Evolutionary conservation across 37 sponge, comb jelly and placozoan species (phyloP), one percentile per base, ranked within the genome.

Genomic region (Chondrilla cf. caribensis): DNA sequence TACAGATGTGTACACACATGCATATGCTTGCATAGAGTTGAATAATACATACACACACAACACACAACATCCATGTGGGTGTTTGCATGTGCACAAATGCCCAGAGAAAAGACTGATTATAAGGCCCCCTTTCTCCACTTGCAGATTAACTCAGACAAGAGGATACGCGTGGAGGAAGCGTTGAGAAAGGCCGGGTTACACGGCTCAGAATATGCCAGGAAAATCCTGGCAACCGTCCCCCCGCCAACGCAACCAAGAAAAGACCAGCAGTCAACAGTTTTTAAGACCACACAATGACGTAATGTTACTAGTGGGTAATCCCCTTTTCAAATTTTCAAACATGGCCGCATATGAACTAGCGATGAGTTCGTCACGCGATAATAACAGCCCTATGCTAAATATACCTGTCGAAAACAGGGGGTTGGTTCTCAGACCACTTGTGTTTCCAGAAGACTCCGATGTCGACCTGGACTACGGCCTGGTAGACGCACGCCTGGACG

Each of bases 101-200:
- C n/a, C n/a, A n/a, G n/a, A n/a, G n/a, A n/a, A n/a, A n/a, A n/a
- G n/a, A n/a, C n/a, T n/a, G n/a, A n/a, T n/a, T n/a, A n/a, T n/a
- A n/a, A n/a, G n/a, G n/a, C n/a, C n/a, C n/a, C n/a, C n/a, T n/a
- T n/a, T n/a, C n/a, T n/a, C n/a, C n/a, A n/a, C n/a, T n/a, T n/a
- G n/a, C n/a, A 84, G 85, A 60, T 84, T 41, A 43, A 28, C 11
- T 60, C 79, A 43, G 97, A 96, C 80, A 86, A 67, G 68, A 83
- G 97, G 54, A 38, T 92, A 36, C 84, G 79, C 62, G 81, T 97
- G 64, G 95, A 84, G 26, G 82, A 59, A 3, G 97, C 97, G 14
- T 70, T 97, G 72, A 60, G 89, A 32, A 64, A 87, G 43, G 95
- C 95, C 0, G 95, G 97, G 1, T 86, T 97, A 9, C 91, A 84